Base-by-base conservation (phyloP, 2,888 invertebrate genomes). In the Erebia aethiops region DNA sequence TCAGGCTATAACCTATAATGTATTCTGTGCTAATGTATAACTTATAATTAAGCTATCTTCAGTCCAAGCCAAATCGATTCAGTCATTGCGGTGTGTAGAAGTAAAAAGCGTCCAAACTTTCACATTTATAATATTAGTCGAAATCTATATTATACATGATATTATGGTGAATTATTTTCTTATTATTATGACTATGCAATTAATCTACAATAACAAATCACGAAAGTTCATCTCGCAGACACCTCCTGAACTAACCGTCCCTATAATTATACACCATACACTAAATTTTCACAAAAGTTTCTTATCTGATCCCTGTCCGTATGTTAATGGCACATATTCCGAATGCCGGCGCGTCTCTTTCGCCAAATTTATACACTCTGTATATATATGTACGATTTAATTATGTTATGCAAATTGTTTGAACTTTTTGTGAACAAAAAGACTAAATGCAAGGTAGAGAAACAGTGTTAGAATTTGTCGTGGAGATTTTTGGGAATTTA, bases 231-330 rank as follows among this genome's bases (percentile, higher is more conserved):
- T 21, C 10, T 67, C 46, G 41, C 58, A n/a, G 41, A 8, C 52
- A 52, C 41, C 67, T 67, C 61, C 18, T 13, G 41, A 13, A 61
- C 67, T 67, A 67, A 35, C 7, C 52, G n/a, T 41, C 60, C 77
- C 83, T 80, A 87, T 90, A 90, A 90, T 90, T 90, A 89, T 85
- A 86, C 79, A 82, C 86, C 85, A 84, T 88, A 84, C 87, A 89
- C 88, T 86, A 90, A 90, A 89, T 91, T 90, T 90, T 87, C 89
- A 87, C 90, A 89, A 89, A 88, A 86, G 77, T 80, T 79, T 76
- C 78, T 85, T 90, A 91, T 91, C 90, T 78, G 90, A 91, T 91
- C 84, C 79, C 78, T 81, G 84, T 79, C 81, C 83, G 88, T 88
- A 89, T 89, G 89, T 87, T 90, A 90, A 90, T 90, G 84, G 85